phyloP scores from a whole-genome alignment of 2,888 invertebrate genomes.

The Pyrrhia umbra region DNA sequence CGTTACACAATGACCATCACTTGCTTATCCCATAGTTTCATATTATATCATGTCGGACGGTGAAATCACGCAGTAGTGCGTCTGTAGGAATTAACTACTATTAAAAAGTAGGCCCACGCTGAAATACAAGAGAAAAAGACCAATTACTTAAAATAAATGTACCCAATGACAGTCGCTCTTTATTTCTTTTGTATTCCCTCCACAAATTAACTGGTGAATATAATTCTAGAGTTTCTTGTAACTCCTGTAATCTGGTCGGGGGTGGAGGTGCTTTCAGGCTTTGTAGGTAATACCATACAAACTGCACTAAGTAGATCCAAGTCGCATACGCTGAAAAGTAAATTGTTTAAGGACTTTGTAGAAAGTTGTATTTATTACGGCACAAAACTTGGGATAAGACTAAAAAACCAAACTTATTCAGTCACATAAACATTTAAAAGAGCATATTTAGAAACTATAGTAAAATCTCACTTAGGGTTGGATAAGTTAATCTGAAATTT shows the following conservation, averaged over 20 bases:
- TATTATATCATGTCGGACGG: not conserved
- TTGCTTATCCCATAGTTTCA: not conserved
- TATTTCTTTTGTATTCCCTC: not conserved
- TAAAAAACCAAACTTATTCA: too few relatives aligned
- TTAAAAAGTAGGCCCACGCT: constrained; percentile 81
- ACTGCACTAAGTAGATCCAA: constrained; percentile 65
- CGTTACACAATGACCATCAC: not conserved
- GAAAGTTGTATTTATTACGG: too few relatives aligned
- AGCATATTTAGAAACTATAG: too few relatives aligned
- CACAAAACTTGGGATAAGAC: too few relatives aligned
- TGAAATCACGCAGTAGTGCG: not conserved
- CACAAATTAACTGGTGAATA: not conserved
- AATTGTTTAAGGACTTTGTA: not conserved
- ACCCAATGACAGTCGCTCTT: not conserved
- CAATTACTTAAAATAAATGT: constrained; percentile 2
- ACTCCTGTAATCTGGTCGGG: not conserved
- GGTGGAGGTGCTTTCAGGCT: not conserved
- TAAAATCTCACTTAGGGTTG: too few relatives aligned
- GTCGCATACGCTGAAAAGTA: constrained; percentile 64
- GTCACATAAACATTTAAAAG: too few relatives aligned
- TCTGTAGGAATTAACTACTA: constrained; percentile 78
- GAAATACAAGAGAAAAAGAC: constrained; percentile 69
- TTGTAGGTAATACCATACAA: constrained; percentile 55
- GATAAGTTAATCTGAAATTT: too few relatives aligned
- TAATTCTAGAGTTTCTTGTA: not conserved